Evolutionary conservation across 2,113 vertebrate species (phyloP).

Genomic region (Archocentrus centrarchus): DNA sequence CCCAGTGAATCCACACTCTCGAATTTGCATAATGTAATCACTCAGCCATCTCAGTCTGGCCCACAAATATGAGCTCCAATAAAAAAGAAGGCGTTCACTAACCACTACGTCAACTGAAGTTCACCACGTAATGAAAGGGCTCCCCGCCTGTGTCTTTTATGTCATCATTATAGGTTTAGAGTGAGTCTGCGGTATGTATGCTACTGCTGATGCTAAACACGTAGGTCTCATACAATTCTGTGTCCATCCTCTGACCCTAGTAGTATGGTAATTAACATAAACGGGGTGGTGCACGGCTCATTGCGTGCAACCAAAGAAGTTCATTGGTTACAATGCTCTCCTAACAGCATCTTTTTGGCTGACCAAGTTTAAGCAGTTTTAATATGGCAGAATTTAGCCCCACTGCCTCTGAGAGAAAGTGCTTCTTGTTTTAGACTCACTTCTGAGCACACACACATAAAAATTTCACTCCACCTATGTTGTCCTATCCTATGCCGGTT

Average conservation of each 20-base stretch:
- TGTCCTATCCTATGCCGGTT: not conserved
- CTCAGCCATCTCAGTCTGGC: not conserved
- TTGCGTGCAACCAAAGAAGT: too few relatives aligned
- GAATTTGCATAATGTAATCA: conserved; percentile 3
- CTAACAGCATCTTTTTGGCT: too few relatives aligned
- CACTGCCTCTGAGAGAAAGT: not conserved
- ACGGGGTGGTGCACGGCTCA: not conserved
- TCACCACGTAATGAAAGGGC: not conserved
- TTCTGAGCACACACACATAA: too few relatives aligned
- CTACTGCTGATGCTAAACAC: not conserved
- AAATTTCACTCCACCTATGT: too few relatives aligned
- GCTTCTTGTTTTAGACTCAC: not conserved
- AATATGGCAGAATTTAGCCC: too few relatives aligned
- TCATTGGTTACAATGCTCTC: too few relatives aligned
- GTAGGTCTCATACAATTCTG: not conserved
- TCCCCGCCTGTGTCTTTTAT: not conserved
- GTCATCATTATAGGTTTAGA: not conserved
- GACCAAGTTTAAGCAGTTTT: too few relatives aligned
- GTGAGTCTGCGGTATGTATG: not conserved
- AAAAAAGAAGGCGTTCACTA: conserved; percentile 12
- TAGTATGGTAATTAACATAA: not conserved
- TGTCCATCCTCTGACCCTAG: not conserved
- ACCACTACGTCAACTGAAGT: not conserved
- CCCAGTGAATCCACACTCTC: not conserved
- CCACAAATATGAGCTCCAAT: not conserved